These are phyloP conservation scores for Sciurus vulgaris DNA, from an alignment of 2,797 vertebrate genomes.

Conservation along the genomic window DNA sequence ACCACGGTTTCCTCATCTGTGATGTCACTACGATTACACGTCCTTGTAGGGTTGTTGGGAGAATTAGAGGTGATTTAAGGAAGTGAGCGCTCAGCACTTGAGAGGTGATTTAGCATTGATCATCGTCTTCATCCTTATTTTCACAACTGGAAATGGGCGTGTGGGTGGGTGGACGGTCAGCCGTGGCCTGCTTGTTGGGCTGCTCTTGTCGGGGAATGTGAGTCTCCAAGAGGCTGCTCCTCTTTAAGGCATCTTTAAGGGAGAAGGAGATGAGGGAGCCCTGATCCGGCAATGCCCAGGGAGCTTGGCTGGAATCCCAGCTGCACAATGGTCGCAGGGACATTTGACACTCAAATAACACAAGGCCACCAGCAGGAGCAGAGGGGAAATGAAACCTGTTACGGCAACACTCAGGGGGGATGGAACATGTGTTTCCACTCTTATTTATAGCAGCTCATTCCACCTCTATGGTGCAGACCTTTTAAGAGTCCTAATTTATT, in stretches of 20 bases:
- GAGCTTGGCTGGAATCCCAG: slow-evolving; percentile 64
- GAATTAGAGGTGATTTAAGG: background rate
- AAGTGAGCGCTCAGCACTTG: rapidly evolving
- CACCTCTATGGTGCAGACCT: background rate
- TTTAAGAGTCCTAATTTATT: background rate
- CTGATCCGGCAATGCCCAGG: background rate
- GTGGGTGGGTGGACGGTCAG: rapidly evolving
- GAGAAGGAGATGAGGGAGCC: background rate
- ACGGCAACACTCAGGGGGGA: background rate
- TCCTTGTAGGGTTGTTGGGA: no score
- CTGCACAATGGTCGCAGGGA: slow-evolving; percentile 51
- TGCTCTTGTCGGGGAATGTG: rapidly evolving
- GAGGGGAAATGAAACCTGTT: slow-evolving; percentile 14
- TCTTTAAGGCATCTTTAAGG: background rate
- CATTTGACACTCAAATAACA: slow-evolving; percentile 43
- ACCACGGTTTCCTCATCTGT: rapidly evolving
- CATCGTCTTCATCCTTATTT: rapidly evolving
- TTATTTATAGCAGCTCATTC: slow-evolving; percentile 48
- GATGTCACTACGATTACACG: rapidly evolving
- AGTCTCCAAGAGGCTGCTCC: rapidly evolving
- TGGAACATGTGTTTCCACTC: slow-evolving; percentile 8
- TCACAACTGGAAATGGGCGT: background rate
- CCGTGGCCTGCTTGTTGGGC: no score
- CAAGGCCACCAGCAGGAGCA: slow-evolving; percentile 37
- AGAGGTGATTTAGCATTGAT: rapidly evolving